Conservation (phyloP, 2,113 vertebrate species). For the human region DNA sequence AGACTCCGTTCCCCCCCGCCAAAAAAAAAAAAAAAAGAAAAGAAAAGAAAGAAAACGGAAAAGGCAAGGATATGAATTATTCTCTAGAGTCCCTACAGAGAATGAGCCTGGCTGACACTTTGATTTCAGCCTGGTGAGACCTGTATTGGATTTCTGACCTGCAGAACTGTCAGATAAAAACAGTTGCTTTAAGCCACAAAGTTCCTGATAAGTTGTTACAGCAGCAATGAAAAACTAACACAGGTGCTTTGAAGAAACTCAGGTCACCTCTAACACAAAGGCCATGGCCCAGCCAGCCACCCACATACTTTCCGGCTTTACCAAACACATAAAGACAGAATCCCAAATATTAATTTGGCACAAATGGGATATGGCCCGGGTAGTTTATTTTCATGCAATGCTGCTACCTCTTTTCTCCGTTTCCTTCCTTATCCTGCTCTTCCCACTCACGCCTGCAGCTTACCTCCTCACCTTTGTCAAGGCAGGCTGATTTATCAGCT, state of each 20-base stretch:
- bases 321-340: neutral
- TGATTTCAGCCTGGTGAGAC: neutral
- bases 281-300: neutral
- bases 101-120: neutral
- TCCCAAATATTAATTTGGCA: neutral
- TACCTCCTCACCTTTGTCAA: neutral
- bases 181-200: neutral
- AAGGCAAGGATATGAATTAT: neutral
- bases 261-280: neutral
- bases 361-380: neutral
- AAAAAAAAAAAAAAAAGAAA: too few species aligned
- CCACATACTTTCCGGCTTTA: neutral
- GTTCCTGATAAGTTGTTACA: neutral
- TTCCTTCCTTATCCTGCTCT: neutral
- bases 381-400: neutral
- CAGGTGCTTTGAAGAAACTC: constrained; percentile 11
- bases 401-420: neutral
- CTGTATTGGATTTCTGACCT: neutral
- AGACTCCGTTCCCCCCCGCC: too few species aligned
- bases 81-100: too few species aligned
- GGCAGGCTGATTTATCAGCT: neutral
- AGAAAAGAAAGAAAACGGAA: neutral
- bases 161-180: neutral
- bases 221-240: neutral
- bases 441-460: neutral